Base-by-base conservation (phyloP, 2,888 invertebrate genomes). In the Aspidapion aeneum region DNA sequence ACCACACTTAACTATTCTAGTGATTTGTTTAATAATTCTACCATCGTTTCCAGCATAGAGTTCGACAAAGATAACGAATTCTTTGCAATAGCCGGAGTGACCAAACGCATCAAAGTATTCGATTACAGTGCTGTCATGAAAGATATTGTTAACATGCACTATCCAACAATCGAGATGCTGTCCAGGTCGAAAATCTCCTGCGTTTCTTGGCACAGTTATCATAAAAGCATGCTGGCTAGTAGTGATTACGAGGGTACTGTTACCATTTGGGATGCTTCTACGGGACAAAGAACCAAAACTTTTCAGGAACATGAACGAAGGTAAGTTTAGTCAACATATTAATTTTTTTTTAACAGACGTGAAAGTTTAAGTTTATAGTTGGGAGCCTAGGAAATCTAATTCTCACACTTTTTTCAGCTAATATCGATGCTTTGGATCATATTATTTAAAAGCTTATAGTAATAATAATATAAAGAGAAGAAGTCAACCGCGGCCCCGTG, bases 21-120 rank as follows among this genome's bases (percentile, higher is more conserved):
- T 74, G 96, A 96, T 78, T 87, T 94, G 60, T 91, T 93, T 77
- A 93, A 91, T 77, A 91, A 90, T 75, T 91, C 91, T 1, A 93
- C 91, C 2, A 93, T 93, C 68, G 93, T 93, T 2, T 92, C 92
- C 20, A 95, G 95, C 72, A 96, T 97, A 71, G 96, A 96, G 80
- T 97, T 97, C 81, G 96, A 97, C 78, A 93, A 95, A 79, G 96
- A 97, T 80, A 91, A 93, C 77, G 96, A 97, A 81, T 92, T 90
- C 79, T 96, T 97, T 81, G 96, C 96, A 0, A 95, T 97, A 71
- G 96, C 96, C 35, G 96, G 97, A 1, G 96, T 97, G 12, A 96
- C 96, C 0, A 95, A 94, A 78, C 87, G 94, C 66, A 96, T 97
- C 63, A 96, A 96, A 83, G 90, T 94, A 59, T 96, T 93, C 80